phyloP scores from a whole-genome alignment of 2,797 vertebrate species.

The Crenuchus spilurus region DNA sequence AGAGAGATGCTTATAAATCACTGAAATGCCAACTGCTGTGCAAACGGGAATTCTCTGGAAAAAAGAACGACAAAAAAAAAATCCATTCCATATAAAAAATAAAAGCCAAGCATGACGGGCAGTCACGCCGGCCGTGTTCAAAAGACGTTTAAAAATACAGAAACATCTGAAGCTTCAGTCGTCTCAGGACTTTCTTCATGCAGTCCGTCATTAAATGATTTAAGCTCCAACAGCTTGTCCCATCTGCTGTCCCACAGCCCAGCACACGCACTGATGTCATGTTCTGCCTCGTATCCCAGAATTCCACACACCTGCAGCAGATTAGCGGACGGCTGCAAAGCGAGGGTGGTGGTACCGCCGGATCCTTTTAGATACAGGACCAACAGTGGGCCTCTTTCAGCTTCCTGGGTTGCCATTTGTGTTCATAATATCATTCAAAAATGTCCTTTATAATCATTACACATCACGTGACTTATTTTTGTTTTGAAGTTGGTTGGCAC shows the following conservation, averaged over 20 bases:
- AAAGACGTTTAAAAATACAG: background rate
- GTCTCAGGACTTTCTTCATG: background rate
- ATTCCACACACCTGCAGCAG: constrained; percentile 63
- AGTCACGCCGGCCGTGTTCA: background rate
- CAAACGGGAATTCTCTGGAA: background rate
- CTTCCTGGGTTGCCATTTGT: no score
- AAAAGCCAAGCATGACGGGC: background rate
- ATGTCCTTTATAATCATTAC: no score
- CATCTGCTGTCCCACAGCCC: constrained; percentile 26
- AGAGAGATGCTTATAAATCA: background rate
- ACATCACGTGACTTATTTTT: no score
- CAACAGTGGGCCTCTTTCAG: no score
- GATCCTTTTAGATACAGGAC: no score
- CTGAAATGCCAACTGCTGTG: background rate
- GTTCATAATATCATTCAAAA: no score
- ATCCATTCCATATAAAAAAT: background rate
- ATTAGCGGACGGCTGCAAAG: constrained; percentile 55
- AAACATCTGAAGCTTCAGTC: background rate
- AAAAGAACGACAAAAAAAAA: background rate
- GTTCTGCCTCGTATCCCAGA: constrained; percentile 45
- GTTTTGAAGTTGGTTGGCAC: no score
- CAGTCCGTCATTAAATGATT: background rate
- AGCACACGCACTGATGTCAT: constrained; percentile 20
- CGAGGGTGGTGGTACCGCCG: background rate
- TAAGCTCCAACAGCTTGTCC: constrained; percentile 6